A percentile compares a stretch with the other conserved stretches of the same genome.
These are phyloP conservation scores for Phallusia fumigata DNA, from an alignment of 23 tunicate species.

Conservation along the genomic window DNA sequence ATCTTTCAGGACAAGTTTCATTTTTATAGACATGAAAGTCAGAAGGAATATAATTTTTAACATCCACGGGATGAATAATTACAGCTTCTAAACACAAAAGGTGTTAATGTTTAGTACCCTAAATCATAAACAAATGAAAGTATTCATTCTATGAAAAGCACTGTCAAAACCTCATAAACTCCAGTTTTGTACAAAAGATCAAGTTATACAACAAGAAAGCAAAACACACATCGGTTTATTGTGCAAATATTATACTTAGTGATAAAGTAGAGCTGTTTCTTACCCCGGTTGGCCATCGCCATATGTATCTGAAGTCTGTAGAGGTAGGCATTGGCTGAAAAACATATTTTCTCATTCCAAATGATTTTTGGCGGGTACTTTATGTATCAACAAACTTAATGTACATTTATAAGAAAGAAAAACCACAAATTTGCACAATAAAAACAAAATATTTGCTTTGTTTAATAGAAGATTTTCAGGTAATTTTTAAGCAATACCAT, in stretches of 20 bases:
- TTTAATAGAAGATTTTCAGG: too few species aligned
- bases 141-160: not conserved
- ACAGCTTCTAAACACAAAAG: not conserved
- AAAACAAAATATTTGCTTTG: too few species aligned
- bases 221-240: too few species aligned
- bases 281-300: not conserved
- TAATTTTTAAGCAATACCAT: not conserved
- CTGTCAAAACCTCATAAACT: not conserved
- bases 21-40: slow-evolving; percentile 1
- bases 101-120: too few species aligned
- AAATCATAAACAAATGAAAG: not conserved
- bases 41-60: not conserved
- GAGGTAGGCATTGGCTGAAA: not conserved
- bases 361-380: too few species aligned
- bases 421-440: not conserved
- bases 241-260: too few species aligned
- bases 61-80: not conserved
- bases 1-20: slow-evolving; percentile 66
- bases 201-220: too few species aligned
- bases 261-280: too few species aligned
- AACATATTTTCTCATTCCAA: too few species aligned
- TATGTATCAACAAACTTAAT: too few species aligned
- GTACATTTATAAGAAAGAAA: too few species aligned
- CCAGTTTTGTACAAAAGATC: too few species aligned
- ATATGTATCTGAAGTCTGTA: not conserved